Percentiles rank a stretch among this genome's conserved stretches.
Conservation (phyloP, 2,888 invertebrate species). For the Rhamnusium bicolor region DNA sequence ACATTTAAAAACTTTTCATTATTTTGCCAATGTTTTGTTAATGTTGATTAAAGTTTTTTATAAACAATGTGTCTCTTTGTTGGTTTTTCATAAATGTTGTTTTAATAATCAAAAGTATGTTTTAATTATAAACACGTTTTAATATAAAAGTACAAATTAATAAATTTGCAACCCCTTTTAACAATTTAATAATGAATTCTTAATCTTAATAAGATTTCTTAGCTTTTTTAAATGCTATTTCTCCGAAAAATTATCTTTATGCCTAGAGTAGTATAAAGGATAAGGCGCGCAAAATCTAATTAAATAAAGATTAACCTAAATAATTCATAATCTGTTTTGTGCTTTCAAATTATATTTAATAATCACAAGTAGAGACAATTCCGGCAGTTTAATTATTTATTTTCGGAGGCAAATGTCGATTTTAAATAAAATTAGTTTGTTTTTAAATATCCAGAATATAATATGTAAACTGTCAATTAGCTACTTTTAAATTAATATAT, state of each 20-base stretch:
- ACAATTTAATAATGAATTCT: background rate
- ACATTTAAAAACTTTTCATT: background rate
- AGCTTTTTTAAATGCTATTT: too few species aligned
- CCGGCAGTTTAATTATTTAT: background rate
- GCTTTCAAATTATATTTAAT: background rate
- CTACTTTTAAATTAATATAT: too few species aligned
- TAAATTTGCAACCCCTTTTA: background rate
- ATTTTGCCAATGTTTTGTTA: background rate
- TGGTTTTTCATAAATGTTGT: too few species aligned
- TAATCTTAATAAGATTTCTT: background rate
- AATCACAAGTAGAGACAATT: background rate
- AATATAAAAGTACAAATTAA: background rate
- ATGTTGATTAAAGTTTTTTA: too few species aligned
- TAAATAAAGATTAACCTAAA: background rate
- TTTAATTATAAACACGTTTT: background rate
- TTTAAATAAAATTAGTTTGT: slow-evolving; percentile 7
- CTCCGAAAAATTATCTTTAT: background rate
- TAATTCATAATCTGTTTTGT: too few species aligned
- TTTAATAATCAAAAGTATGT: background rate
- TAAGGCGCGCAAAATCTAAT: background rate
- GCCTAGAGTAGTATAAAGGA: background rate
- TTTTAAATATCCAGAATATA: too few species aligned
- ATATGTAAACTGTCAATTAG: too few species aligned
- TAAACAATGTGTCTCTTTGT: too few species aligned
- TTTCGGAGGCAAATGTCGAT: background rate